Evolutionary conservation across 30 jellyfish, hydroid and myxozoan genomes (phyloP).

Genomic region (Pelagia noctiluca): DNA sequence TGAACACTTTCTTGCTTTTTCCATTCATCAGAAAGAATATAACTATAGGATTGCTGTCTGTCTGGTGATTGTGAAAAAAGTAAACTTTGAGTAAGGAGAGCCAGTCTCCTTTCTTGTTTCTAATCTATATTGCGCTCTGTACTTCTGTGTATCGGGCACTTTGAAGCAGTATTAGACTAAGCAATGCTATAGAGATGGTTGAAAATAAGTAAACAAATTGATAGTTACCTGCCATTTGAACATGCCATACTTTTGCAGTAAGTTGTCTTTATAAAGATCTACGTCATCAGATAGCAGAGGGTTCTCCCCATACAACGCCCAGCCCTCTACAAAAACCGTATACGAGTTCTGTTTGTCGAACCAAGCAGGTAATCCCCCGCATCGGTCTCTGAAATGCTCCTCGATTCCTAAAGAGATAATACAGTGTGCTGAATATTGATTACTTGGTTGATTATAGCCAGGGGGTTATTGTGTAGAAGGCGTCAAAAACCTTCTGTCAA

Average conservation of each 20-base stretch:
- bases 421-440: not conserved
- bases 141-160: no score
- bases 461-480: not conserved
- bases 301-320: slow-evolving; percentile 93
- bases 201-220: not conserved
- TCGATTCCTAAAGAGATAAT: slow-evolving; percentile 63
- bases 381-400: slow-evolving; percentile 79
- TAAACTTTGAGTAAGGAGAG: no score
- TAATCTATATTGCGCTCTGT: no score
- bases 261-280: slow-evolving; percentile 74
- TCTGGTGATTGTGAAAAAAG: no score
- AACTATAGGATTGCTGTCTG: no score
- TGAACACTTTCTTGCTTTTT: no score
- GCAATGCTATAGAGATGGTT: no score
- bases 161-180: no score
- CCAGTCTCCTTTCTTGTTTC: no score
- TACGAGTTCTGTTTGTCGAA: slow-evolving; percentile 67
- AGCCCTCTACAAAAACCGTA: slow-evolving; percentile 90
- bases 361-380: slow-evolving; percentile 80
- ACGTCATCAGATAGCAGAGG: slow-evolving; percentile 91
- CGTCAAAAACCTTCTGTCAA: no score
- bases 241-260: slow-evolving; percentile 94
- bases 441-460: not conserved
- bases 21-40: no score
- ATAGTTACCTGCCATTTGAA: slow-evolving; percentile 91